Percentiles rank a stretch among this genome's conserved stretches.
Evolutionary conservation across 2,113 vertebrate species (phyloP).

Genomic region (Penelope pileata): DNA sequence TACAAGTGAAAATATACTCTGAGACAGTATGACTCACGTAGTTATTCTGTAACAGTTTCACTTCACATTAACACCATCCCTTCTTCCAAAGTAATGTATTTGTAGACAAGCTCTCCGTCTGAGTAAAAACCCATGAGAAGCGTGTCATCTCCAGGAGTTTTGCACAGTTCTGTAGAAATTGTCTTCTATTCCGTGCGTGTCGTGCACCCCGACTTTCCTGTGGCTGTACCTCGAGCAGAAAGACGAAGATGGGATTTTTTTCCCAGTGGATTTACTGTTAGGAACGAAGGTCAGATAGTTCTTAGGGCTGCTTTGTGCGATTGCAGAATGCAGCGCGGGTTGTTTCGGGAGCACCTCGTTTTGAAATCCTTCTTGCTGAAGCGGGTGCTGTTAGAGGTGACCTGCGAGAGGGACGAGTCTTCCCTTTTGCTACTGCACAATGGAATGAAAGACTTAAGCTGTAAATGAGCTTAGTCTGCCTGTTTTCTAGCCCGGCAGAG

Average conservation of each 20-base stretch:
- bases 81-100: neutral
- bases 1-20: neutral
- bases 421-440: constrained; percentile 11
- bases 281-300: constrained; percentile 48
- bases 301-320: neutral
- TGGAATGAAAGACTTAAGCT: constrained; percentile 8
- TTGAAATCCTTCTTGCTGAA: constrained; percentile 54
- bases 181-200: neutral
- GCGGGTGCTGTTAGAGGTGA: constrained; percentile 42
- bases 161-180: neutral
- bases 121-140: neutral
- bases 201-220: neutral
- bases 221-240: constrained; percentile 27
- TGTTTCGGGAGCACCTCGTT: constrained; percentile 3
- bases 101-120: neutral
- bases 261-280: constrained; percentile 1
- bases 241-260: constrained; percentile 40
- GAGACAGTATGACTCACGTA: neutral
- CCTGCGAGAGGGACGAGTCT: neutral
- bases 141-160: neutral
- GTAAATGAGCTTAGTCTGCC: constrained; percentile 8
- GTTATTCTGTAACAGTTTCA: neutral
- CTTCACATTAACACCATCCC: neutral
- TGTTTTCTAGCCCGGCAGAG: neutral
- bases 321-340: constrained; percentile 3